Evolutionary conservation across 2,888 invertebrate species (phyloP).

Genomic region (Cylloceria caligata): DNA sequence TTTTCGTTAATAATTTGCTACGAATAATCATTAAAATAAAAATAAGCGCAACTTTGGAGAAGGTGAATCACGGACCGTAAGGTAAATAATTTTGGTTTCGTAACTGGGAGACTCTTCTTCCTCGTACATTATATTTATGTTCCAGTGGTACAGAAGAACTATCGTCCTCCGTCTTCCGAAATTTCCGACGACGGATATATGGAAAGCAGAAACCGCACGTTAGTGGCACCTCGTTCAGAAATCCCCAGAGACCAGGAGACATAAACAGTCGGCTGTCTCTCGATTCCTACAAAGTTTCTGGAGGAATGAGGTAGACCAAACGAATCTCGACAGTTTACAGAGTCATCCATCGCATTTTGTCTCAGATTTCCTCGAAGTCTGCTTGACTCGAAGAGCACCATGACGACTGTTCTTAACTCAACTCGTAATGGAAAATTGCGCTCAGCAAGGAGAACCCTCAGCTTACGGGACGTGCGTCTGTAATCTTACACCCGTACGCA

Average conservation of each 20-base stretch:
- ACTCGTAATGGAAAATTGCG: background rate
- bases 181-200: slow-evolving; percentile 26
- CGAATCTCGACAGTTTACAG: background rate
- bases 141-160: background rate
- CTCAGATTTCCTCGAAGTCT: background rate
- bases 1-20: too few species aligned
- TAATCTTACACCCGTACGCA: slow-evolving; percentile 48
- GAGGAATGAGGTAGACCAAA: background rate
- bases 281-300: background rate
- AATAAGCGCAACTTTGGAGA: background rate
- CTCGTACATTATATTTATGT: background rate
- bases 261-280: slow-evolving; percentile 25
- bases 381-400: background rate
- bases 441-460: slow-evolving; percentile 38
- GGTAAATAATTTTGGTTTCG: background rate
- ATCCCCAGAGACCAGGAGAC: background rate
- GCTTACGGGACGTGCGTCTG: slow-evolving; percentile 35
- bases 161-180: background rate
- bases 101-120: background rate
- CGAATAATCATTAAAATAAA: background rate
- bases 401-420: background rate
- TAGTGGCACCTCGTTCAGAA: slow-evolving; percentile 7
- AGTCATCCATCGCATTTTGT: background rate
- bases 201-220: slow-evolving; percentile 25
- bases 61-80: background rate